Conservation (phyloP, 2,888 invertebrate species). For the Plagiodera versicolora region DNA sequence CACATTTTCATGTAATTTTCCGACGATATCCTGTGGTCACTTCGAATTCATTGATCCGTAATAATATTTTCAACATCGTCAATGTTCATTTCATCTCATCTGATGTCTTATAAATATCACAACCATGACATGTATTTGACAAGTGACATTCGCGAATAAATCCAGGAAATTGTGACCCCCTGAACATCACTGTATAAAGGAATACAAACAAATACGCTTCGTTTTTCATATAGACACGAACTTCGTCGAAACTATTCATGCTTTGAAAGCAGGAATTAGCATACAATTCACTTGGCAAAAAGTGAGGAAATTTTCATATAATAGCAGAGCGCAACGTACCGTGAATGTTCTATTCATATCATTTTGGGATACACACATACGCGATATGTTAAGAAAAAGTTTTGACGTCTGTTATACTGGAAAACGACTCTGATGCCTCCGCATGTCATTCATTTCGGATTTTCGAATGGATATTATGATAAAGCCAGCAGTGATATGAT, state of each 20-base stretch:
- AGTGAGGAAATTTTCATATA: conserved; percentile 36
- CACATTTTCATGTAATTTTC: too few relatives aligned
- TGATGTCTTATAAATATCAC: too few relatives aligned
- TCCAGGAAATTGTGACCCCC: neutral
- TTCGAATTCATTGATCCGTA: too few relatives aligned
- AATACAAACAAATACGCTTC: conserved; percentile 7
- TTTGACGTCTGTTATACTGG: conserved; percentile 35
- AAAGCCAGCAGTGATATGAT: conserved; percentile 20
- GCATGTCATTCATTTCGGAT: conserved; percentile 35
- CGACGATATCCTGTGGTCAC: too few relatives aligned
- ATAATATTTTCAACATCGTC: too few relatives aligned
- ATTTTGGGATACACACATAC: conserved; percentile 31
- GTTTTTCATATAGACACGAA: conserved; percentile 23
- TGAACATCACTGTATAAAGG: neutral
- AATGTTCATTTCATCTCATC: too few relatives aligned
- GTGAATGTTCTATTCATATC: conserved; percentile 36
- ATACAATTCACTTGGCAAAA: conserved; percentile 34
- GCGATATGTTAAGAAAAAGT: conserved; percentile 37
- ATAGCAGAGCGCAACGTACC: conserved; percentile 30
- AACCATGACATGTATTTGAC: too few relatives aligned
- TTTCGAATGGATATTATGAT: conserved; percentile 35
- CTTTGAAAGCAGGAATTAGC: conserved; percentile 31
- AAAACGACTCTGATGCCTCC: conserved; percentile 25
- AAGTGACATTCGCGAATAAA: too few relatives aligned
- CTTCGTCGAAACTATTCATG: conserved; percentile 30